A percentile compares a stretch with the other conserved stretches of the same genome.
These are phyloP conservation scores for Sebastes vulpes DNA, from an alignment of 2,797 vertebrate genomes.

Conservation along the genomic window DNA sequence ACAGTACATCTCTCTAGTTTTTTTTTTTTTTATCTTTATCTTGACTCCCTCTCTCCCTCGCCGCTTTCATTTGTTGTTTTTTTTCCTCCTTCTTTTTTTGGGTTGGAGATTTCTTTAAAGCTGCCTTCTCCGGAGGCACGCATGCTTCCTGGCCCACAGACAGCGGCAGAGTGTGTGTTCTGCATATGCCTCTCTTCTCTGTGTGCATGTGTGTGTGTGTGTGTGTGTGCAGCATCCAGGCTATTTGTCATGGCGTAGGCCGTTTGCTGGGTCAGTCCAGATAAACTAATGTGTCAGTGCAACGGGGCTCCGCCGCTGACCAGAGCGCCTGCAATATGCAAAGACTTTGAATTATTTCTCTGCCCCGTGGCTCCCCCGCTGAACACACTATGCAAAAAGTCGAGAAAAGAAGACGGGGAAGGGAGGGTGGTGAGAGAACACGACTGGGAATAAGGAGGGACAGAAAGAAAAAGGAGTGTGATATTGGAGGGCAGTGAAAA, in stretches of 20 bases:
- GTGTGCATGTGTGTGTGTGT: slow-evolving; percentile 26
- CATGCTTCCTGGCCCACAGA: slow-evolving; percentile 70
- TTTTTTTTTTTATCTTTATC: slow-evolving; percentile 69
- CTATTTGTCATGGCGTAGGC: slow-evolving; percentile 85
- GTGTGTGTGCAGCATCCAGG: slow-evolving; percentile 57
- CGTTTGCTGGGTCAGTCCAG: slow-evolving; percentile 86
- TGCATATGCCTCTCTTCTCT: slow-evolving; percentile 49
- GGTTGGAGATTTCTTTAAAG: slow-evolving; percentile 84
- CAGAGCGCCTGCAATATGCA: slow-evolving; percentile 87
- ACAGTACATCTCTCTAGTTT: slow-evolving; percentile 71
- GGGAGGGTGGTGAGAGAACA: background rate
- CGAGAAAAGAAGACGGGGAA: slow-evolving; percentile 4
- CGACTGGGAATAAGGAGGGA: slow-evolving; percentile 43
- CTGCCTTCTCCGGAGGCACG: slow-evolving; percentile 78
- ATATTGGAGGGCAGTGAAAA: slow-evolving; percentile 28
- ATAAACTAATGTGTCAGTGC: slow-evolving; percentile 88
- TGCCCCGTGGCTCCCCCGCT: slow-evolving; percentile 78
- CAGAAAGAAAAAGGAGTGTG: slow-evolving; percentile 30
- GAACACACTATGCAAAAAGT: slow-evolving; percentile 62
- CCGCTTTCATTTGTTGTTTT: slow-evolving; percentile 67
- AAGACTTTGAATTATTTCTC: slow-evolving; percentile 88
- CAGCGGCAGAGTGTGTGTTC: slow-evolving; percentile 66
- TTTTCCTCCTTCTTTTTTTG: slow-evolving; percentile 23
- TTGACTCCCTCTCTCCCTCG: slow-evolving; percentile 68
- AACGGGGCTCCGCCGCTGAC: slow-evolving; percentile 80